Base-by-base conservation (phyloP, 2,888 invertebrate genomes). In the Cosmopolites sordidus region DNA sequence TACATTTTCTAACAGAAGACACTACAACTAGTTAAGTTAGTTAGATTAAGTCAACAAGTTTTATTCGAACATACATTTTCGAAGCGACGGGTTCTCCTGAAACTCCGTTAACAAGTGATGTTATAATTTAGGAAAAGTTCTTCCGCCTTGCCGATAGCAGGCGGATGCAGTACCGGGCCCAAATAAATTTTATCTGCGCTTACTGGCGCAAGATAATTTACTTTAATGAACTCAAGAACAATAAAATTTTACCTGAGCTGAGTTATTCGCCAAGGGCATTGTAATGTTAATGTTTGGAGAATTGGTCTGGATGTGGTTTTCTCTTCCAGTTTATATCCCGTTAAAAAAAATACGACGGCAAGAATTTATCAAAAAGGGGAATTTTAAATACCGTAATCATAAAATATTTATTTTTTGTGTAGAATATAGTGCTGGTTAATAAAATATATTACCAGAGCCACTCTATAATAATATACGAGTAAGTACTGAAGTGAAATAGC, bases 211-310 rank as follows among this genome's bases (percentile, higher is more conserved):
- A 41, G 46, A 51, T 51, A 51, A 51, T 51, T 51, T 45, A 41
- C 51, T 51, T 51, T 51, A 51, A 51, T 51, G 42, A 51, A 51
- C 51, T 51, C 22, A 41, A 33, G 22, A 46, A 29, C 41, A 51
- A 41, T 41, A 51, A 51, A 51, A 41, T 51, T 22, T 30, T n/a
- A 51, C 51, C 40, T 51, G 41, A 41, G 41, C 39, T 38, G 18
- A 46, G 40, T 41, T 46, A 42, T 41, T 46, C 38, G 15, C 27
- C 37, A 5, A 41, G 16, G 41, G 41, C 39, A 46, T 51, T 51
- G 38, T 51, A 46, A 51, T 46, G 43, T 39, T 38, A 50, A 50
- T 51, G 16, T 44, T 38, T 3, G 14, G 3, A 12, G 38, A 38
- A 38, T 14, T 15, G n/a, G n/a, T n/a, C n/a, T n/a, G n/a, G n/a